A percentile compares a stretch with the other conserved stretches of the same genome.
Conservation (phyloP, 2,113 vertebrate genomes). For the Lophochroa leadbeateri region DNA sequence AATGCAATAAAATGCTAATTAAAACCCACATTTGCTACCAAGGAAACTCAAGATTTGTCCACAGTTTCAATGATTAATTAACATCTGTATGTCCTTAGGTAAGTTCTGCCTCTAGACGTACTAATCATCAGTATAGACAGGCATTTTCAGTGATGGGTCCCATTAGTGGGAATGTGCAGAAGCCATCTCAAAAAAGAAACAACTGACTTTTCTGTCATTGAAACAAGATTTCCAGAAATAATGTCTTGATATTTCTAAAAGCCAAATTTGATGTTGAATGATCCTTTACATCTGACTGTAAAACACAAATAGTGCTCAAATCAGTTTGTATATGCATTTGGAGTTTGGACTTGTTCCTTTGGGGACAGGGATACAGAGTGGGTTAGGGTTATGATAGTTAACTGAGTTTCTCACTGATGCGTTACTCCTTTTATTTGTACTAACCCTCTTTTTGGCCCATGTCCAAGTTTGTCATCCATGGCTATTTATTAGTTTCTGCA, state of each 20-base stretch:
- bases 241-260: background rate
- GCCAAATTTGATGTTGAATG: background rate
- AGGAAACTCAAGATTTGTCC: constrained; percentile 36
- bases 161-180: background rate
- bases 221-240: background rate
- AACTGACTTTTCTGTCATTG: background rate
- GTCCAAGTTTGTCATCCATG: background rate
- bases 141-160: background rate
- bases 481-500: background rate
- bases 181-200: background rate
- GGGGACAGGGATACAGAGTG: background rate
- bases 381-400: background rate
- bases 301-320: background rate
- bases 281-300: background rate
- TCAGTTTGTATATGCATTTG: background rate
- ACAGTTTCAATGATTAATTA: constrained; percentile 59
- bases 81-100: background rate
- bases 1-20: constrained; percentile 55
- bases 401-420: background rate
- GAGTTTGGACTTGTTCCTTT: background rate
- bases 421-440: background rate
- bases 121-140: background rate
- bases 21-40: background rate
- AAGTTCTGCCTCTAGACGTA: background rate
- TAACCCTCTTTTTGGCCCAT: background rate